Evolutionary conservation across 1,140 invertebrate genomes (phyloP), one percentile per base, ranked within the genome.

Genomic region (Meloidogyne floridensis): DNA sequence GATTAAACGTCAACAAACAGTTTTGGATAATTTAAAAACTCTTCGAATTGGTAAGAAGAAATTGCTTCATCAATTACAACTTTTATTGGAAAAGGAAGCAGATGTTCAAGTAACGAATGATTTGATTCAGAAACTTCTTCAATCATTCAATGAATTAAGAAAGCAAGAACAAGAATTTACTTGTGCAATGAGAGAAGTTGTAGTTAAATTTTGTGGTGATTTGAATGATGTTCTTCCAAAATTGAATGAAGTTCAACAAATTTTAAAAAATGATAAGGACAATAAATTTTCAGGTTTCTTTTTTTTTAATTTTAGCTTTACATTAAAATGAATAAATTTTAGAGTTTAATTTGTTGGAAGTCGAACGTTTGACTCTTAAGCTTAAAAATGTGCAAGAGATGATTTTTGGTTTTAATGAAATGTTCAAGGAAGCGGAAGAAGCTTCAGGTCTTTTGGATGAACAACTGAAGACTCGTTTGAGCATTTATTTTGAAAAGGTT

Each of bases 121-220:
- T 18, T 71, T 83, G 54, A 75, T 83, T 9, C 15, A 74, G 10
- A 77, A 85, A 77, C 56, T 83, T 47, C 13, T 83, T 18, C 59
- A 83, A 7, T 56, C 82, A 51, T 83, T 75, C 56, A 71, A 83
- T 77, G 74, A 51, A 18, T 51, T 83, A 8, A 84, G 74, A 15
- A 42, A 42, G 70, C 82, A 83, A 71, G 82, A 83, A 32, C 20
- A 83, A 7, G 82, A 83, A n/a, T 83, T 83, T 56, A 83, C 83
- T 53, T 32, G 43, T 1, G 51, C 73, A 18, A 51, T 84, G 73
- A 76, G 77, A 9, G 47, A 70, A 11, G 47, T 83, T 47, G 51
- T 79, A n/a, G 3, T 53, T 71, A 65, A 54, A 15, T 79, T 71
- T 47, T 51, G 72, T 51, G 65, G 72, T 4, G 77, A 69, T 47